Conservation (phyloP, 2,797 vertebrate species). For the Gephyroberyx darwinii region DNA sequence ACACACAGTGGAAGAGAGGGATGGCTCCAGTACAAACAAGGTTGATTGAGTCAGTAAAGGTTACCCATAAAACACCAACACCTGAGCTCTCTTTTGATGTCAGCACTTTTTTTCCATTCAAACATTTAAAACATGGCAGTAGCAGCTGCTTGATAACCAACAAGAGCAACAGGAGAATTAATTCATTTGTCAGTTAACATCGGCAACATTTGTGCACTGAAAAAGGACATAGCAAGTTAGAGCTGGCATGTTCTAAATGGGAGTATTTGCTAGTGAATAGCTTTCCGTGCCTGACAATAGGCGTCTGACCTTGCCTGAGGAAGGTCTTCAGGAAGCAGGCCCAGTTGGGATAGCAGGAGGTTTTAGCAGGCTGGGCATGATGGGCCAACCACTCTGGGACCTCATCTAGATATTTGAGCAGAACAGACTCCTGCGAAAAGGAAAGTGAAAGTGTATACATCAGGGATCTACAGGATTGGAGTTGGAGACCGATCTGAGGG, state of each 20-base stretch:
- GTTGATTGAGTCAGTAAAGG: not conserved
- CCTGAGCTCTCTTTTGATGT: constrained; percentile 3
- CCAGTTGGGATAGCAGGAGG: constrained; percentile 90
- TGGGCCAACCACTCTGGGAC: constrained; percentile 88
- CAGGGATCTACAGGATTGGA: constrained; percentile 16
- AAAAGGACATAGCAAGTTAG: constrained; percentile 34
- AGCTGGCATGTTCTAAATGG: constrained; percentile 33
- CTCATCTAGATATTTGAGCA: constrained; percentile 88
- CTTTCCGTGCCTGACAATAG: constrained; percentile 50
- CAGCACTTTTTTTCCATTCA: not conserved
- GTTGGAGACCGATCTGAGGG: constrained; percentile 22
- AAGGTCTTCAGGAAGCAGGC: constrained; percentile 90
- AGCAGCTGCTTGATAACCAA: constrained; percentile 46
- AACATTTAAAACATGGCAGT: constrained; percentile 7
- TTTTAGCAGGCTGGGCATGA: constrained; percentile 87
- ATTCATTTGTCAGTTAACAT: constrained; percentile 47
- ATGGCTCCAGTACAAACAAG: constrained; percentile 4
- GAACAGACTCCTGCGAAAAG: constrained; percentile 84
- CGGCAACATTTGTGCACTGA: constrained; percentile 42
- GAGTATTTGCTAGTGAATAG: constrained; percentile 50
- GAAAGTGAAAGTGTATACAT: constrained; percentile 40
- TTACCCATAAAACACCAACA: constrained; percentile 9
- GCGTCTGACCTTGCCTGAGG: constrained; percentile 88
- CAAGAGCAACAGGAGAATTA: constrained; percentile 27
- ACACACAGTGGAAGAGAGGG: constrained; percentile 2